Base-by-base conservation (phyloP, 2,113 vertebrate species). In the Centrocercus urophasianus region DNA sequence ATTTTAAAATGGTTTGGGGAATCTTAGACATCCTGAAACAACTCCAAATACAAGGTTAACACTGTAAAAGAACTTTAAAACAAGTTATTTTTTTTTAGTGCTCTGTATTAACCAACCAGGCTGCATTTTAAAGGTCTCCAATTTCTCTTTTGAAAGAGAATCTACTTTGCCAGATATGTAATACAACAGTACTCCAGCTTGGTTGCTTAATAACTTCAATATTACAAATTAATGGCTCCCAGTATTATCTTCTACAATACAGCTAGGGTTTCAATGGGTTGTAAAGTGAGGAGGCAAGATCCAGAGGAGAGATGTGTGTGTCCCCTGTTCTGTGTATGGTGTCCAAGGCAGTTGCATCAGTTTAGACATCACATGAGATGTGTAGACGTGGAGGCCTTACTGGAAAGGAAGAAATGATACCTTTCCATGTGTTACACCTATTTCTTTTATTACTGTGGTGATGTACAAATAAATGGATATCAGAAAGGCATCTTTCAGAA, bases 1-100 rank as follows among this genome's bases (percentile, higher is more conserved):
- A 64, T 90, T 96, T 67, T 94, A 88, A 88, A 38, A 67, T 71
- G 27, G 50, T 13, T 66, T 83, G 45, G 69, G 88, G 79, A 91
- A 74, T 86, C 85, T 77, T 74, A 56, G 52, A 60, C 54, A 88
- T 93, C n/a, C 38, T 77, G 50, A 66, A 93, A 47, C 59, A 83
- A 34, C 15, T 87, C 20, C 56, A 59, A 60, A 50, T 83, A 25
- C 20, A 19, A 74, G 8, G 34, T 45, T 88, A 80, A 83, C 89
- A 83, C 25, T 77, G 3, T 69, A 65, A 83, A 25, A 76, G 32
- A 66, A 66, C n/a, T 84, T 67, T 18, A 89, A 84, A 74, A 48
- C 0, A 63, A 86, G 11, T 70, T 18, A 1, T 5, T 16, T 54
- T 57, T 79, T 79, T 83, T 64, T 48, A 64, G 24, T 57, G 45